phyloP scores from a whole-genome alignment of 2,888 invertebrate genomes.

The Shargacucullia verbasci region DNA sequence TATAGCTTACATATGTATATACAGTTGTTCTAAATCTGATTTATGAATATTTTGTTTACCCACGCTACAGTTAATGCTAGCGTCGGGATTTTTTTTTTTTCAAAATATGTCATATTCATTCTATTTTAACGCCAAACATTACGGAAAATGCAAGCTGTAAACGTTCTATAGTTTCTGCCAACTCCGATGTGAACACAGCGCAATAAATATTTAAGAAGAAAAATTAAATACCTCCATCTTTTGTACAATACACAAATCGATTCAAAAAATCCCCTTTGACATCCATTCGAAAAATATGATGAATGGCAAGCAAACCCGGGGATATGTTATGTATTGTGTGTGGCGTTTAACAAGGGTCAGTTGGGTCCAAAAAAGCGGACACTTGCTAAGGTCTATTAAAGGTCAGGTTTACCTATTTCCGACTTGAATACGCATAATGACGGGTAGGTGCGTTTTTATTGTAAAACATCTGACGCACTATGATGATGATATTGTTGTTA shows the following conservation, averaged over 20 bases:
- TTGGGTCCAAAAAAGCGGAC: constrained; percentile 27
- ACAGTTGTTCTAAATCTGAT: too few species aligned
- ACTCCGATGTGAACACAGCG: too few species aligned
- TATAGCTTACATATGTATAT: too few species aligned
- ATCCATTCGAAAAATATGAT: constrained; percentile 48
- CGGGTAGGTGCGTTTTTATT: background rate
- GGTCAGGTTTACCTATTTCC: constrained; percentile 38
- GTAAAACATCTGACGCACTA: background rate
- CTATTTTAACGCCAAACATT: too few species aligned
- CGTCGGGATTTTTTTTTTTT: too few species aligned
- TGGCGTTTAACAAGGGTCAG: constrained; percentile 55
- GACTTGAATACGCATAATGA: constrained; percentile 3
- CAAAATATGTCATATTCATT: too few species aligned
- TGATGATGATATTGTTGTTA: background rate
- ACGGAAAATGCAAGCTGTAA: too few species aligned
- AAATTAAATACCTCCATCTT: background rate
- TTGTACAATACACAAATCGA: constrained; percentile 16
- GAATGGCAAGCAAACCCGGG: constrained; percentile 31
- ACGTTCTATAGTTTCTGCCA: too few species aligned
- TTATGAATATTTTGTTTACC: too few species aligned
- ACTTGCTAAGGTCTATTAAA: constrained; percentile 21
- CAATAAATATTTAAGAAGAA: too few species aligned
- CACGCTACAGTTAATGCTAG: too few species aligned
- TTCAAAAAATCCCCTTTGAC: constrained; percentile 13
- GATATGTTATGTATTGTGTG: constrained; percentile 45